These are phyloP conservation scores for Mesoligia furuncula DNA, from an alignment of 2,888 invertebrate genomes.

Conservation along the genomic window DNA sequence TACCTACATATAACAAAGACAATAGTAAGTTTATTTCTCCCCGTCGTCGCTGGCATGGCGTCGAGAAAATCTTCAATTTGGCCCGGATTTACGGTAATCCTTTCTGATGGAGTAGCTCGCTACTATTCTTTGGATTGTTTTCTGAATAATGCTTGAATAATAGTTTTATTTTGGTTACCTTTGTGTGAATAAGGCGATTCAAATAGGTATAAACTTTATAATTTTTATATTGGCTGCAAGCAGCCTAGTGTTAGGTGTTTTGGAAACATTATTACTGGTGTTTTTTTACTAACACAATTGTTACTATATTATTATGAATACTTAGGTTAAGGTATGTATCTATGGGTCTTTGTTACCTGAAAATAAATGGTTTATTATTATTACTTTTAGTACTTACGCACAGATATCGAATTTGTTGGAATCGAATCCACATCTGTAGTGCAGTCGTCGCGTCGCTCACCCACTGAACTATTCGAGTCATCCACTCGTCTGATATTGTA, in stretches of 20 bases:
- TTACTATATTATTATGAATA: too few relatives aligned
- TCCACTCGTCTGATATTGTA: not conserved
- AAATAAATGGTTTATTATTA: too few relatives aligned
- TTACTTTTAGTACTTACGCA: not conserved
- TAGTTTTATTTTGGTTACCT: slow-evolving; percentile 39
- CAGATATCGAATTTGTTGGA: not conserved
- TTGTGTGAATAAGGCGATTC: slow-evolving; percentile 7
- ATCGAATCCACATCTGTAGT: not conserved
- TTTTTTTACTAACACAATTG: too few relatives aligned
- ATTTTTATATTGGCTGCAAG: not conserved
- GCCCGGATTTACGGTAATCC: slow-evolving; percentile 75
- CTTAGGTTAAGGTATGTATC: too few relatives aligned
- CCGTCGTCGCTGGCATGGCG: slow-evolving; percentile 42
- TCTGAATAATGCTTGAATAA: slow-evolving; percentile 63
- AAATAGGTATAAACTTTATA: not conserved
- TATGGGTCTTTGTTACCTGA: too few relatives aligned
- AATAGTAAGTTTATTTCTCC: slow-evolving; percentile 50
- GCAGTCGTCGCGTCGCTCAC: not conserved
- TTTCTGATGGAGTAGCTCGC: slow-evolving; percentile 70
- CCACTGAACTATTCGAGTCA: not conserved
- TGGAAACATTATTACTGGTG: not conserved
- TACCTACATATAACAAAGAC: slow-evolving; percentile 42
- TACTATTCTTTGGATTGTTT: slow-evolving; percentile 60
- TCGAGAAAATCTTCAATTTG: slow-evolving; percentile 76
- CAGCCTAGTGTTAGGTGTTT: not conserved